Percentiles rank a stretch among this genome's conserved stretches.
These are phyloP conservation scores for Perithous albicinctus DNA, from an alignment of 2,888 invertebrate genomes.

Conservation along the genomic window DNA sequence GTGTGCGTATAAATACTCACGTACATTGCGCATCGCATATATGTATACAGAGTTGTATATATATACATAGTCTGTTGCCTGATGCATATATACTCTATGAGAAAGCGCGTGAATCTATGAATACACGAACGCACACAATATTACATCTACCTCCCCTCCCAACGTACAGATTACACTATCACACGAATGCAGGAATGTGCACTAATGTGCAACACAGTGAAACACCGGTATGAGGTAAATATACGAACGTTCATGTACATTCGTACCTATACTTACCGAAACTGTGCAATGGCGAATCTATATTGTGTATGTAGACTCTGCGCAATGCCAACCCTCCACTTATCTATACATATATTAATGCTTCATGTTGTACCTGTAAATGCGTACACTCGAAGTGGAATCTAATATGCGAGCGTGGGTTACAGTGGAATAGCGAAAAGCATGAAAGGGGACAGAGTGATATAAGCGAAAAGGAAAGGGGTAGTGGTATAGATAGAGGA, in stretches of 20 bases:
- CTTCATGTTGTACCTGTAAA: constrained; percentile 32
- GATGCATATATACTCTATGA: constrained; percentile 11
- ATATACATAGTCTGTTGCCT: no score
- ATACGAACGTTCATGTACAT: constrained; percentile 17
- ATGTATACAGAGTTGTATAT: neutral
- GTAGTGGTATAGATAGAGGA: constrained; percentile 1
- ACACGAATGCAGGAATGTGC: constrained; percentile 36
- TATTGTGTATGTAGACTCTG: neutral
- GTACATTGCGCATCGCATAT: neutral
- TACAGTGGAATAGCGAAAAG: constrained; percentile 8
- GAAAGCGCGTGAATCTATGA: constrained; percentile 47
- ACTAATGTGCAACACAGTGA: constrained; percentile 18
- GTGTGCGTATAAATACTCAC: constrained; percentile 43
- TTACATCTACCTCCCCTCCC: neutral
- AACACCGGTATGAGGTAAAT: constrained; percentile 19
- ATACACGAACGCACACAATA: constrained; percentile 36
- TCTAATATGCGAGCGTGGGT: constrained; percentile 34
- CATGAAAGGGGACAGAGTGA: constrained; percentile 12
- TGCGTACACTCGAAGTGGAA: constrained; percentile 36
- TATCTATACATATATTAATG: constrained; percentile 22
- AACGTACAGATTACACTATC: constrained; percentile 37
- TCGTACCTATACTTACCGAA: constrained; percentile 24
- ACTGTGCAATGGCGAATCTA: constrained; percentile 10
- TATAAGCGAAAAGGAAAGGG: constrained; percentile 29
- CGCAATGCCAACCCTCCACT: neutral